These are phyloP conservation scores for Anthopleura xanthogrammica DNA, from an alignment of 92 coral and sea anemone species.

Conservation along the genomic window DNA sequence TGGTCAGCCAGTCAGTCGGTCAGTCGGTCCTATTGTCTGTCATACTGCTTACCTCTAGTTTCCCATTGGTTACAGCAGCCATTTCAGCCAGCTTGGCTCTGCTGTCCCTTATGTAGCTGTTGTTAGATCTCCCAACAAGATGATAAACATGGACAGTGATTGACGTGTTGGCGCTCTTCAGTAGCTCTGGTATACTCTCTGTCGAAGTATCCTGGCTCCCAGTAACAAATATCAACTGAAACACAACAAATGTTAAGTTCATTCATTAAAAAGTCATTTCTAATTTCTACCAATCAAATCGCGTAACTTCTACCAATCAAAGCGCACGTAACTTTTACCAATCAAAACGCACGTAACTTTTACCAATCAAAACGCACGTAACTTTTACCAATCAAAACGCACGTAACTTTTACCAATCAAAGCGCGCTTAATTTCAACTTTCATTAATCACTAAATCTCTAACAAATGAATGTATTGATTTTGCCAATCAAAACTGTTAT, in stretches of 20 bases:
- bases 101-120: slow-evolving; percentile 24
- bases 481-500: not conserved
- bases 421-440: too few species aligned
- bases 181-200: slow-evolving; percentile 46
- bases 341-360: too few species aligned
- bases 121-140: slow-evolving; percentile 40
- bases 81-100: slow-evolving; percentile 50
- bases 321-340: too few species aligned
- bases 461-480: too few species aligned
- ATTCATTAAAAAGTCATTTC: too few species aligned
- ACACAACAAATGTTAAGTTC: not conserved
- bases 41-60: slow-evolving; percentile 48
- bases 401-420: too few species aligned
- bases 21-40: not conserved
- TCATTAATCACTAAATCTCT: too few species aligned
- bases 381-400: too few species aligned
- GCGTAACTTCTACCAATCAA: too few species aligned
- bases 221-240: slow-evolving; percentile 72
- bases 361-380: too few species aligned
- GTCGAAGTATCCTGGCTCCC: slow-evolving; percentile 73
- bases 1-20: not conserved
- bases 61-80: slow-evolving; percentile 62
- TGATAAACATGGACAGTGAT: slow-evolving; percentile 66
- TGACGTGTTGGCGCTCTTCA: slow-evolving; percentile 59
- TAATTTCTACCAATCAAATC: not conserved